These are phyloP conservation scores for Lamprotornis superbus DNA, from an alignment of 2,113 vertebrate species.

Conservation along the genomic window DNA sequence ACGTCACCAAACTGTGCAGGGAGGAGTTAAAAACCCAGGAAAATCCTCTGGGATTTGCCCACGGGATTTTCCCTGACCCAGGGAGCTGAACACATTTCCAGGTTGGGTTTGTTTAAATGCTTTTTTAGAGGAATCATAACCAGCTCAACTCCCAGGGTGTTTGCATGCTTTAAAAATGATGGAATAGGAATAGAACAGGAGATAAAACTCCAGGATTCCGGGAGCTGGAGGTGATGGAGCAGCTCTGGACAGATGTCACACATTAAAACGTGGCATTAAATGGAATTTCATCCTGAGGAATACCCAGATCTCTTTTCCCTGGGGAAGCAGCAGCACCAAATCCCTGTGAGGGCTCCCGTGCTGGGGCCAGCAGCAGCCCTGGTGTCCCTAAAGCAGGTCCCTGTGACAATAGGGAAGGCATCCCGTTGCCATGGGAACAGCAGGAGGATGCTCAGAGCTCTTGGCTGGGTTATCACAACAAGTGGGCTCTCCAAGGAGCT, in stretches of 20 bases:
- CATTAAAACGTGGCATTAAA: not conserved
- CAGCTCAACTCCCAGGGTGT: not conserved
- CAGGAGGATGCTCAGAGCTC: constrained; percentile 33
- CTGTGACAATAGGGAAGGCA: constrained; percentile 15
- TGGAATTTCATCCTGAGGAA: not conserved
- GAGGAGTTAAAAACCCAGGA: not conserved
- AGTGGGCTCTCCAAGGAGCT: not conserved
- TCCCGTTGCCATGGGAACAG: constrained; percentile 69
- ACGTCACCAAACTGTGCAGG: not conserved
- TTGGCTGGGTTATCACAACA: not conserved
- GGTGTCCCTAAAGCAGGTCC: not conserved
- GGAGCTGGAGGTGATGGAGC: not conserved
- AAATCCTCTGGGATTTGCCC: not conserved
- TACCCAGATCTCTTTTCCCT: not conserved
- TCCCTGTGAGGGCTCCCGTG: not conserved
- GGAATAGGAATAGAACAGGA: not conserved
- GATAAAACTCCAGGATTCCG: not conserved
- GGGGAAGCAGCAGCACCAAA: not conserved
- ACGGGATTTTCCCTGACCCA: not conserved
- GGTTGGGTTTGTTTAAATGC: not conserved
- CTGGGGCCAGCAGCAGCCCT: not conserved
- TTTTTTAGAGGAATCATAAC: not conserved
- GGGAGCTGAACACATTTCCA: not conserved
- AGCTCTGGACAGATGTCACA: not conserved
- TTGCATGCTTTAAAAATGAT: not conserved